Evolutionary conservation across 1,140 invertebrate genomes (phyloP).

Genomic region (Pseudomyrmex flavicornis): DNA sequence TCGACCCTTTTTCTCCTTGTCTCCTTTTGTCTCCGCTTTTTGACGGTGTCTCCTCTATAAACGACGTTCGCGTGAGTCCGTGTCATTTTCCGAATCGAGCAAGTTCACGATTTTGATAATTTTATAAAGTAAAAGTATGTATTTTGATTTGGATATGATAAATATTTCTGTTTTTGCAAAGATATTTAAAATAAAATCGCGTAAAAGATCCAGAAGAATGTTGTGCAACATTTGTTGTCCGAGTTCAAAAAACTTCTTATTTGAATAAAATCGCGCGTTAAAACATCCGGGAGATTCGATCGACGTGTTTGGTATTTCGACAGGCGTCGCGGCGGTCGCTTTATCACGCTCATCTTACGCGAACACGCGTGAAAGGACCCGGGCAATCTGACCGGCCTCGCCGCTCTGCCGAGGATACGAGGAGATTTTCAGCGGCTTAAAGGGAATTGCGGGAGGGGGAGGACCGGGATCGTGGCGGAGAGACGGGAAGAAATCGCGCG

Average conservation of each 20-base stretch:
- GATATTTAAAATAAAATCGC: too few relatives aligned
- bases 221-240: too few relatives aligned
- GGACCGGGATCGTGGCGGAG: neutral
- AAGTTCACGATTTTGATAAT: too few relatives aligned
- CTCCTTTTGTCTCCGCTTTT: neutral
- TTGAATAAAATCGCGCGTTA: neutral
- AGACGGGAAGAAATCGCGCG: constrained; percentile 33
- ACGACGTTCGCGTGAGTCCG: neutral
- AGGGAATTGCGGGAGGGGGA: constrained; percentile 48
- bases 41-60: neutral
- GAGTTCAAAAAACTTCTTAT: too few relatives aligned
- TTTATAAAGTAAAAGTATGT: too few relatives aligned
- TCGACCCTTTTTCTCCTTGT: constrained; percentile 33
- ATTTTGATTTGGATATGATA: too few relatives aligned
- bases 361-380: constrained; percentile 66
- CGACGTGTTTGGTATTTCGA: constrained; percentile 33
- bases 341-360: constrained; percentile 64
- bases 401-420: constrained; percentile 52
- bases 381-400: constrained; percentile 62
- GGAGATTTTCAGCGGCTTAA: constrained; percentile 71
- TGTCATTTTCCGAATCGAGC: too few relatives aligned
- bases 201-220: too few relatives aligned
- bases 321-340: neutral
- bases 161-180: too few relatives aligned
- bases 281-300: constrained; percentile 9